Evolutionary conservation across 2,113 vertebrate species (phyloP).

Genomic region (Aleadryas rufinucha): DNA sequence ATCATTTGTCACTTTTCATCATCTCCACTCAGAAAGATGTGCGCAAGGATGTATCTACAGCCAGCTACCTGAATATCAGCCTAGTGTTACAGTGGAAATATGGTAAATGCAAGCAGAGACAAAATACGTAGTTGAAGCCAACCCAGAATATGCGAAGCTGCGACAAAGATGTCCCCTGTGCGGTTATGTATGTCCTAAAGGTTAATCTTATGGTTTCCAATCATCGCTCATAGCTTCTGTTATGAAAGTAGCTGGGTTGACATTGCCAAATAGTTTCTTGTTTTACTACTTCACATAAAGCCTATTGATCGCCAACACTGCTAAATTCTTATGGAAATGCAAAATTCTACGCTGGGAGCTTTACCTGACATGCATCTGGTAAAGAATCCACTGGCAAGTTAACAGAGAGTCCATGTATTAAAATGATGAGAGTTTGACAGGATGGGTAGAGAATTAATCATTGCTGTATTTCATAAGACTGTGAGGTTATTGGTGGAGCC

Average conservation of each 20-base stretch:
- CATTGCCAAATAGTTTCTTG: background rate
- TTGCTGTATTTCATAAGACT: background rate
- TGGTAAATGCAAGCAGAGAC: background rate
- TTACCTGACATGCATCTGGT: background rate
- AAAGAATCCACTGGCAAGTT: background rate
- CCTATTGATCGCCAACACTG: fast-evolving
- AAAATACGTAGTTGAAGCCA: background rate
- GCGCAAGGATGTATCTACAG: background rate
- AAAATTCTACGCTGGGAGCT: background rate
- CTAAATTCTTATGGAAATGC: background rate
- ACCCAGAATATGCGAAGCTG: background rate
- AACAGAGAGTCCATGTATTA: background rate
- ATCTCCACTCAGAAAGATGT: background rate
- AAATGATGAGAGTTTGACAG: background rate
- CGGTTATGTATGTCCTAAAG: background rate
- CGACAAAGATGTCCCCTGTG: background rate
- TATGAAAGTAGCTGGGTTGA: background rate
- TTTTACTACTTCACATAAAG: background rate
- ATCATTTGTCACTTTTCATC: slow-evolving; percentile 41
- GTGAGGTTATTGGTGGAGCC: background rate
- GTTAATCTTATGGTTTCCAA: background rate
- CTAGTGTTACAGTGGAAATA: background rate
- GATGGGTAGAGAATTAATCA: background rate
- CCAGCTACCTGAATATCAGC: background rate
- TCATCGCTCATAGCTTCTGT: background rate